A percentile compares a stretch with the other conserved stretches of the same genome.
Conservation (phyloP, 2,113 vertebrate genomes). For the Pluvialis apricaria region DNA sequence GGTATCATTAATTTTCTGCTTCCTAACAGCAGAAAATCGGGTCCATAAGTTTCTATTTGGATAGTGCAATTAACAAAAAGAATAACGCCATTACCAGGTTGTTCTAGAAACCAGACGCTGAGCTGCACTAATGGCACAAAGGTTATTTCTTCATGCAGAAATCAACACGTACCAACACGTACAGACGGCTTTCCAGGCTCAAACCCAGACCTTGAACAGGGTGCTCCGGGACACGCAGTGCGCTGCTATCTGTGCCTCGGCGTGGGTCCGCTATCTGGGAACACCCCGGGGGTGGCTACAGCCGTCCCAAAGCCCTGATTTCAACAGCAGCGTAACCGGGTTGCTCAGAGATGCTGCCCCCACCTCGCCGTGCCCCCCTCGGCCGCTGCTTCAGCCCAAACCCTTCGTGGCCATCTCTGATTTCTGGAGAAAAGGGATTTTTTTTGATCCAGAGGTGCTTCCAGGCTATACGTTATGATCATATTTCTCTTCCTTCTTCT, state of each 20-base stretch:
- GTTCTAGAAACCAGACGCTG: not conserved
- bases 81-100: not conserved
- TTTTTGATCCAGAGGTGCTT: not conserved
- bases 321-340: not conserved
- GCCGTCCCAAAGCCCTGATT: not conserved
- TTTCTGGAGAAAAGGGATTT: not conserved
- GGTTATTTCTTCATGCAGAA: not conserved
- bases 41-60: not conserved
- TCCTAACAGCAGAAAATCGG: not conserved
- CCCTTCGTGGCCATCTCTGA: not conserved
- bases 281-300: not conserved
- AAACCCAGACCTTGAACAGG: not conserved
- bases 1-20: not conserved
- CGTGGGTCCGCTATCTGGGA: not conserved
- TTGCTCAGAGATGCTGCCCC: not conserved
- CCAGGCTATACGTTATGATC: no score
- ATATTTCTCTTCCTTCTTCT: not conserved
- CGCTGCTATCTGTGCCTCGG: not conserved
- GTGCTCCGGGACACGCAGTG: not conserved
- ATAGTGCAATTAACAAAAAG: not conserved
- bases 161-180: rapidly evolving
- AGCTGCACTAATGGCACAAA: not conserved
- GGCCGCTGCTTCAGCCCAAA: not conserved
- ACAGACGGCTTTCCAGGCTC: not conserved
- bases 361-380: not conserved